Evolutionary conservation across 2,888 invertebrate species (phyloP), one percentile per base, ranked within the genome.

Genomic region (Anthrax anthrax): DNA sequence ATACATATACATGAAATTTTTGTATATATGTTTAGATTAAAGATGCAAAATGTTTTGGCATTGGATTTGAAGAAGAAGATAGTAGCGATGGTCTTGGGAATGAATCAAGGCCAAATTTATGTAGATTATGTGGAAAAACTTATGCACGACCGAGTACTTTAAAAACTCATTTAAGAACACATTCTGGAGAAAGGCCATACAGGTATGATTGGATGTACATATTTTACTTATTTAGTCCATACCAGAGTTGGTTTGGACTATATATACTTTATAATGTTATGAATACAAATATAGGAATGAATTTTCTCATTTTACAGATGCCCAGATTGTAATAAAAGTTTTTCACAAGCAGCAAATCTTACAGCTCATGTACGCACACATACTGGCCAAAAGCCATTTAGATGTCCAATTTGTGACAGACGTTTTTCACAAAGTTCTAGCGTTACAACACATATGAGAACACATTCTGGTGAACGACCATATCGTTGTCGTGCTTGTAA

Each of bases 401-500:
- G 86, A 56, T 98, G 98, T 74, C 90, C 91, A 18, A 90, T 97
- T 55, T 98, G 98, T 69, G 91, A 94, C 64, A 77, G 97, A 50
- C 79, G 92, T 58, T 98, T 98, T 69, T 95, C 95, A 49, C 97
- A 98, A 64, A 94, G 94, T 58, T 84, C 84, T 44, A 81, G 81
- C 51, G 94, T 98, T 45, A 98, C 97, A 47, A 97, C 97, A 55
- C 98, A 98, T 74, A 95, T 96, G 92, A 77, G 97, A 62, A 98
- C 97, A n/a, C 97, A 98, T 71, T 92, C 92, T n/a, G 97, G 96
- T n/a, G 96, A 97, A 65, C 76, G 95, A 48, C 97, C 97, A 0
- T 96, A 97, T 67, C 77, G 80, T 74, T 98, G 97, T 71, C 78
- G 89, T 54, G 81, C 92, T 58, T 98, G 98, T 71, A 94, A 92